Conservation (phyloP, 2,113 vertebrate genomes). For the Kobus ellipsiprymnus region DNA sequence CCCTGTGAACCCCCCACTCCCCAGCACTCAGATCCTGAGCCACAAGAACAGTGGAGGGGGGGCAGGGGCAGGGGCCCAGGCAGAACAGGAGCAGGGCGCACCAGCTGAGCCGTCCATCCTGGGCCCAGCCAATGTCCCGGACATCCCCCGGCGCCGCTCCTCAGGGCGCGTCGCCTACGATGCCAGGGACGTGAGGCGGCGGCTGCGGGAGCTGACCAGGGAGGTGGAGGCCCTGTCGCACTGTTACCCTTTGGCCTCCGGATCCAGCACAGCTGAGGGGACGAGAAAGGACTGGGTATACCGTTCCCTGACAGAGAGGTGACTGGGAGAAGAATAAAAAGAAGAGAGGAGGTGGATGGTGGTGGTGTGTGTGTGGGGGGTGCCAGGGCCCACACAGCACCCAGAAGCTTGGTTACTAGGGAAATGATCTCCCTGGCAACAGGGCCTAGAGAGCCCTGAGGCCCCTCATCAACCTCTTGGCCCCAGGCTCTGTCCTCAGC, state of each 20-base stretch:
- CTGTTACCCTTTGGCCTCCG: background rate
- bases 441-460: background rate
- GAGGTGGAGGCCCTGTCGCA: constrained; percentile 56
- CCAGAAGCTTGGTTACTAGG: background rate
- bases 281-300: constrained; percentile 49
- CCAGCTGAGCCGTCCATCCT: background rate
- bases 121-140: constrained; percentile 5
- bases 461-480: background rate
- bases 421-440: background rate
- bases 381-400: background rate
- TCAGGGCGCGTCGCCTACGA: constrained; percentile 44
- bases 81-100: background rate
- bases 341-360: background rate
- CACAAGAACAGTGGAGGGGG: background rate
- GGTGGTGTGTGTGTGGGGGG: background rate
- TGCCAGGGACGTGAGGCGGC: constrained; percentile 45
- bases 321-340: constrained; percentile 36
- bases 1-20: constrained; percentile 51
- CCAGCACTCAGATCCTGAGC: background rate
- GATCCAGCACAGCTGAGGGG: background rate
- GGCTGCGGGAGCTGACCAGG: constrained; percentile 53
- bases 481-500: background rate
- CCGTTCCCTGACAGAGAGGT: constrained; percentile 25
- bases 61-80: background rate
- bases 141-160: background rate